Evolutionary conservation across 1,140 invertebrate genomes (phyloP), one percentile per base, ranked within the genome.

Genomic region (Macrobrachium rosenbergii): DNA sequence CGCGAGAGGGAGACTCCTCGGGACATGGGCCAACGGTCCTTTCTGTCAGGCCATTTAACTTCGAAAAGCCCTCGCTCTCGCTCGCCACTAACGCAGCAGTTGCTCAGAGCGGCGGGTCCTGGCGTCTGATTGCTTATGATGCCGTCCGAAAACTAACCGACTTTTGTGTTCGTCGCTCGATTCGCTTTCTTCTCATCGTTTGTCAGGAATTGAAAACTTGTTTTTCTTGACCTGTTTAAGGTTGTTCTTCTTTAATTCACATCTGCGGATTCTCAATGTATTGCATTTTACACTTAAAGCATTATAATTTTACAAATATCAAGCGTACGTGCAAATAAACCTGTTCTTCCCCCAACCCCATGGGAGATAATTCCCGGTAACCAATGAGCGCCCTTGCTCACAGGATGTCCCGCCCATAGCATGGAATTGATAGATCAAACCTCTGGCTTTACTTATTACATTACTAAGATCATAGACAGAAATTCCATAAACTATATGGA

Each of bases 131-230:
- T 52, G 52, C 52, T 8, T 52, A 52, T 52, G 12, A 52, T 72
- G 69, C 69, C 37, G 69, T 28, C 23, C 37, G 69, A 43, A 64
- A 81, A 81, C 79, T 81, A 81, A 81, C 79, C 79, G 79, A 81
- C 79, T 63, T 63, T 5, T 81, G 60, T 11, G 52, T 52, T 52
- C 2, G 52, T 52, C 52, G 52, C 52, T 52, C 52, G 69, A 16
- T 72, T 72, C 21, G 21, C 23, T n/a, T 23, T 72, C 37, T 72
- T 72, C 17, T 10, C 16, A 43, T 63, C 45, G 79, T 81, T 67
- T 60, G 60, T 64, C n/a, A 23, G 60, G 23, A 19, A 10, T 63
- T 43, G 5, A 19, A 5, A 37, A n/a, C 19, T 37, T 14, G 17
- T 45, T 17, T 19, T 64, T 12, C 16, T 3, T 37, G 10, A 2